Base-by-base conservation (phyloP, 1,140 invertebrate species). In the Hycleus cichorii region DNA sequence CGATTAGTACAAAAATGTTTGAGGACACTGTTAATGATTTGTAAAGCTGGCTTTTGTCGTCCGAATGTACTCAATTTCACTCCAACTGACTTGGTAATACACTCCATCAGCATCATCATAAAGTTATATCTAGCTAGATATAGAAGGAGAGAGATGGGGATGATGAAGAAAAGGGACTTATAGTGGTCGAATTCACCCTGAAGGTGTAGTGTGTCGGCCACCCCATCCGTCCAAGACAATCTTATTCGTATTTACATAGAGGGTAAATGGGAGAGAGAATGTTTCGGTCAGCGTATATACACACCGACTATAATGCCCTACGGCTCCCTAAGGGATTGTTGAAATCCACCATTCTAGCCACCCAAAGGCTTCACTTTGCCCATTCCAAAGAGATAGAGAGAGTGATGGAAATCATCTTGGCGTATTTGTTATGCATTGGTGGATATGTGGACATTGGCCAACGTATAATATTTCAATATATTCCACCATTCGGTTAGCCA, bases 381-480 rank as follows among this genome's bases (percentile, higher is more conserved):
- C 18, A 18, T 18, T 18, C 18, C 49, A 52, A 59, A 60, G 32
- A 32, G 32, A 32, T 32, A 32, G 58, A 65, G 57, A 64, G 65
- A 60, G 63, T 67, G 60, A 62, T 62, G 60, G 56, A 62, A 62
- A 64, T 67, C 58, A 62, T 64, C 60, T 64, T 59, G 53, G 58
- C 57, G 63, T 69, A 66, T 69, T 67, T 69, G 67, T 69, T 67
- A 69, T 69, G 67, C 67, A 68, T 68, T 68, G 65, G 64, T 66
- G 64, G 64, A 64, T 64, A 60, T 69, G 67, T 66, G 63, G 65
- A 67, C 65, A 66, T 58, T 64, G 65, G 58, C 63, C 62, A 55
- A 48, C 32, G 64, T 63, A 69, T 67, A 67, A 69, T 69, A 69
- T 69, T 66, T 69, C 67, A 67, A 67, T 67, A 69, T 67, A 69